Evolutionary conservation across 2,797 vertebrate species (phyloP), one percentile per base, ranked within the genome.

Genomic region (Sciurus carolinensis): DNA sequence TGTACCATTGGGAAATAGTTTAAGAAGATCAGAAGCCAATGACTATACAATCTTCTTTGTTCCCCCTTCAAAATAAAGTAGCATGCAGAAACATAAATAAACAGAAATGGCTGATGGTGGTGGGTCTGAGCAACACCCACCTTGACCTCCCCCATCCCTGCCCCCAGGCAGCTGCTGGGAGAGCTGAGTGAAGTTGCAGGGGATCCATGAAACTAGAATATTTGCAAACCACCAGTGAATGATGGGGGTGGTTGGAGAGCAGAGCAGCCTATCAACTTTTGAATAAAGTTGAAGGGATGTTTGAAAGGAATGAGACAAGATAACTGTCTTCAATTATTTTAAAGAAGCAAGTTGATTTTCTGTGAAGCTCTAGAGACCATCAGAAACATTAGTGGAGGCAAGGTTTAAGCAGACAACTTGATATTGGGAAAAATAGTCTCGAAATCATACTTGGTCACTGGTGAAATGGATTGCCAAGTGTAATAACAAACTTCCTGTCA

Each of bases 271-370:
- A 10, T 69, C 79, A 67, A 44, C 62, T 71, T 91, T 54, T 30
- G 26, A 94, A 77, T 50, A 77, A 81, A 89, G 26, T 26, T 77
- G 81, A 91, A 90, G n/a, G 54, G 62, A 80, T 93, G 47, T 93
- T 95, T 97, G 90, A 96, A 93, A 95, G 80, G 90, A 92, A 93
- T 84, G 33, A 93, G 91, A 94, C 75, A 91, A 91, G 66, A 90
- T 94, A 93, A 80, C 52, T 76, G 52, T 73, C 59, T 81, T 96
- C 67, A 90, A 91, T 91, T 96, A 80, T 80, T 87, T 83, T 59
- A 82, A 72, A 88, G 75, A 79, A 94, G 36, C 15, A 88, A 79
- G 76, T 64, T 94, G 84, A 87, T 47, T 90, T 90, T 59, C 15
- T 76, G 4, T 67, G 90, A 92, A 33, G 85, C 69, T 93, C 76